A percentile compares a stretch with the other conserved stretches of the same genome.
Evolutionary conservation across 2,113 vertebrate genomes (phyloP).

Genomic region (Amphilophus citrinellus): DNA sequence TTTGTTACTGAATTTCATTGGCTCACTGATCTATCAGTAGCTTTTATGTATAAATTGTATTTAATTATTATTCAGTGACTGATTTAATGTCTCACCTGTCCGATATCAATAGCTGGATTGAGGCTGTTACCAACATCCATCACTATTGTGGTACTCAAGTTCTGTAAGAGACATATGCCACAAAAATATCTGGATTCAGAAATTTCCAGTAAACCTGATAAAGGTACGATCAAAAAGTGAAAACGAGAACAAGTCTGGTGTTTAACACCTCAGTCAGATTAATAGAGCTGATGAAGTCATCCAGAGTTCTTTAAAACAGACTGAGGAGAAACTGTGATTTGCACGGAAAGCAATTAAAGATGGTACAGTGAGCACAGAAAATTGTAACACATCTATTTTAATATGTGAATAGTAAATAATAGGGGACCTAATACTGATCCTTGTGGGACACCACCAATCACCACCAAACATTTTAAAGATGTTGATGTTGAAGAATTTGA

Average conservation of each 20-base stretch:
- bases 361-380: too few species aligned
- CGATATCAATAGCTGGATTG: slow-evolving; percentile 97
- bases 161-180: slow-evolving; percentile 75
- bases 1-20: neutral
- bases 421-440: neutral
- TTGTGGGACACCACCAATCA: neutral
- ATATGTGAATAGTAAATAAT: too few species aligned
- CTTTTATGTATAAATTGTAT: neutral
- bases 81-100: slow-evolving; percentile 84
- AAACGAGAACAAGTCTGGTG: neutral
- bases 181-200: neutral
- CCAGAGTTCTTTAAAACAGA: neutral
- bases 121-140: slow-evolving; percentile 97
- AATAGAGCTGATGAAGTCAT: too few species aligned
- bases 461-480: neutral
- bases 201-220: neutral
- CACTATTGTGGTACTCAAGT: slow-evolving; percentile 92
- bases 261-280: neutral
- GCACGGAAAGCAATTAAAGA: too few species aligned
- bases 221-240: neutral
- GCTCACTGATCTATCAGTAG: neutral
- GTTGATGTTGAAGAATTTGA: neutral
- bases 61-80: neutral
- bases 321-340: too few species aligned
- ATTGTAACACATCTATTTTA: neutral